Conservation (phyloP, 2,797 vertebrate genomes). For the Anas flavirostris region DNA sequence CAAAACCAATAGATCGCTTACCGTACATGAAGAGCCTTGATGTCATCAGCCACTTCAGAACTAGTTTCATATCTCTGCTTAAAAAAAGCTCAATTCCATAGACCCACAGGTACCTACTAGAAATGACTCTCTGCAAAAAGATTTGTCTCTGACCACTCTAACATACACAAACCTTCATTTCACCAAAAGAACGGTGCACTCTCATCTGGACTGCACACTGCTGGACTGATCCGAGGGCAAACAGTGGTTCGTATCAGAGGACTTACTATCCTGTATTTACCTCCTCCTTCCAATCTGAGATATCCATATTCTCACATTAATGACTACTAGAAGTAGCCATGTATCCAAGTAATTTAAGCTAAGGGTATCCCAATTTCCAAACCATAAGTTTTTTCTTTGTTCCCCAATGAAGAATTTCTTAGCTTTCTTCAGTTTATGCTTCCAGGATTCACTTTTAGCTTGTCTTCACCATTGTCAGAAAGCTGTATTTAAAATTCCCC, state of each 20-base stretch:
- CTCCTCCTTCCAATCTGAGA: background rate
- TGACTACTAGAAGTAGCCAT: background rate
- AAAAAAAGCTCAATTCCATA: background rate
- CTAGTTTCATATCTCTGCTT: background rate
- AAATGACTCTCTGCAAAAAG: background rate
- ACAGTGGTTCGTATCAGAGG: background rate
- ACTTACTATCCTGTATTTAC: background rate
- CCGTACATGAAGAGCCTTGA: background rate
- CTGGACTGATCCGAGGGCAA: background rate
- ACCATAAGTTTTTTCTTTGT: background rate
- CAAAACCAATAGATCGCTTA: background rate
- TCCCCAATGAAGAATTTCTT: background rate
- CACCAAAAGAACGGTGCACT: background rate
- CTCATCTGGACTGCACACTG: too few relatives aligned
- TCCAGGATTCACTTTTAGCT: background rate
- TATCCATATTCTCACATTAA: background rate
- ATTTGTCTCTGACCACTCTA: background rate
- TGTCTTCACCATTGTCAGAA: background rate
- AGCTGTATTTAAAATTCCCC: background rate
- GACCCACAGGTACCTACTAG: background rate
- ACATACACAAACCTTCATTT: background rate
- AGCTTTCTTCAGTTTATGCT: background rate
- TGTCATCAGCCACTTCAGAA: background rate
- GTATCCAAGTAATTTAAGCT: background rate
- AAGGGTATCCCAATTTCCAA: background rate